Base-by-base conservation (phyloP, 2,113 vertebrate genomes). In the Crotalus helleri region DNA sequence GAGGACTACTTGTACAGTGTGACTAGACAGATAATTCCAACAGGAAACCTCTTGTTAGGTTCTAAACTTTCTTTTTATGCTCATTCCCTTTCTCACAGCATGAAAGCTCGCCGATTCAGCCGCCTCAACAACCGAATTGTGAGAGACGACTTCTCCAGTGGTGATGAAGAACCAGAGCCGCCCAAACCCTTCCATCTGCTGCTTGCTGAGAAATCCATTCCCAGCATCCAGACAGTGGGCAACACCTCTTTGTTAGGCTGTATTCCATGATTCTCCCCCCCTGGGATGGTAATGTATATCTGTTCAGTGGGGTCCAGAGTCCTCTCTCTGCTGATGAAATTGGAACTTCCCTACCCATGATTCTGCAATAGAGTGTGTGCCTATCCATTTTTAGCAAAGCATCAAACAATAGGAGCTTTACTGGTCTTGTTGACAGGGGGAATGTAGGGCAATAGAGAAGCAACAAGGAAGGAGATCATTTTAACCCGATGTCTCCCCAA, bases 81-180 rank as follows among this genome's bases (percentile, higher is more conserved):
- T 23, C 19, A 33, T 3, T 54, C 26, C 58, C 24, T 92, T n/a
- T 57, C 90, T 57, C 19, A 0, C 95, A 97, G 97, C 94, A 55
- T 92, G 91, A 97, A 96, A 92, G 97, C 97, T 0, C 95, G 96
- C 1, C 92, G 96, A 61, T 97, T 97, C 95, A 98, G 97, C 93
- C 95, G 95, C 57, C 95, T 95, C 92, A 94, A 98, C 93, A 97
- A 97, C 93, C 97, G 97, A n/a, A 95, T 97, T 0, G 96, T 97
- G 92, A 96, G 96, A 87, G 92, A 90, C 59, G 94, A 94, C 2
- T 86, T 90, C 89, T 93, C 96, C 26, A 92, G 92, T 0, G 93
- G 90, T 11, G 92, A 94, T 2, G 96, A 95, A 1, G 94, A 95
- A 6, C 92, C 49, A 54, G 94, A 90, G 8, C 44, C 93, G 0